phyloP scores from a whole-genome alignment of 1,140 invertebrate species.

The Danaus melanippus region DNA sequence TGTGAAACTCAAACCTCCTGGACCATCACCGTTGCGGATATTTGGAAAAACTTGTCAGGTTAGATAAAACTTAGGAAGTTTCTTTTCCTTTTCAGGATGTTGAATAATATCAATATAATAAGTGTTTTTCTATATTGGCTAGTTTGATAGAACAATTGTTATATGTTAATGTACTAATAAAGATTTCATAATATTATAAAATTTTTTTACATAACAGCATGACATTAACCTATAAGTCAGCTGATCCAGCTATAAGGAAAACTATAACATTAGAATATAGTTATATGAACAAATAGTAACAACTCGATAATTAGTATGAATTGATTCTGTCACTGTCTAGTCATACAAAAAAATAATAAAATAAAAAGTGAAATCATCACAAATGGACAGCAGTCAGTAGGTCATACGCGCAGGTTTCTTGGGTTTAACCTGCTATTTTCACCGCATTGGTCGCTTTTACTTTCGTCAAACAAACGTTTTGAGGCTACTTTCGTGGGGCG shows the following conservation, averaged over 20 bases:
- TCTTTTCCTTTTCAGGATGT: conserved; percentile 4
- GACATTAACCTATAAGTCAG: conserved; percentile 64
- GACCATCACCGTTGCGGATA: conserved; percentile 70
- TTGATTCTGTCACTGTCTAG: too few species aligned
- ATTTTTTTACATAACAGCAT: conserved; percentile 63
- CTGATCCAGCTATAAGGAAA: conserved; percentile 39
- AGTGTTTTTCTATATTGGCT: too few species aligned
- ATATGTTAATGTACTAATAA: too few species aligned
- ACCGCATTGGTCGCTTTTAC: conserved; percentile 49
- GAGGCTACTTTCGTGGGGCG: background rate
- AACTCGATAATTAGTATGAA: too few species aligned
- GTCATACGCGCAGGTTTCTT: conserved; percentile 48
- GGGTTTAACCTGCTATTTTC: conserved; percentile 48
- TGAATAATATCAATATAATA: too few species aligned
- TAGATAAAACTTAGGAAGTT: conserved; percentile 33
- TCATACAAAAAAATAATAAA: conserved; percentile 33
- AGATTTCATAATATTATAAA: too few species aligned
- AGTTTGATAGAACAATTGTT: too few species aligned
- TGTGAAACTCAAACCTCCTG: conserved; percentile 75
- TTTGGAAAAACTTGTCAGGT: conserved; percentile 72
- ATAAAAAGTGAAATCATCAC: conserved; percentile 62
- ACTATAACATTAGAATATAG: background rate
- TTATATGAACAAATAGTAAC: conserved; percentile 11
- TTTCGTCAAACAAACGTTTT: conserved; percentile 39
- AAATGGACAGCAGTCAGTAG: conserved; percentile 37